Base-by-base conservation (phyloP, 2,888 invertebrate species). In the Ctenicera cuprea region DNA sequence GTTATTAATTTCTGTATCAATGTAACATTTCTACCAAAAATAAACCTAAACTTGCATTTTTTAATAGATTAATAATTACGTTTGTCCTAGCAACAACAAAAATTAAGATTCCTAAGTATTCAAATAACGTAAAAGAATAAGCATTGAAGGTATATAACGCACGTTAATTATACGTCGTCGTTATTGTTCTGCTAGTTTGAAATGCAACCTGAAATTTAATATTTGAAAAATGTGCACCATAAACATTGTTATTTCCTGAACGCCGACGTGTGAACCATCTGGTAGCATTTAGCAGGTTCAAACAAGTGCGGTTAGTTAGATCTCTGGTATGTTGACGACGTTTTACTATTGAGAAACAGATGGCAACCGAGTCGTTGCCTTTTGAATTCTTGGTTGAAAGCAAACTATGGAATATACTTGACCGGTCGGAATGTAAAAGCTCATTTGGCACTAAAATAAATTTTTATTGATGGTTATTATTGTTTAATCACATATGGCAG, bases 221-320 rank as follows among this genome's bases (percentile, higher is more conserved):
- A 62, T 62, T 62, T 62, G 43, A 62, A 62, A 62, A 62, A 62
- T 43, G 41, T 22, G 62, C 62, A 43, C 5, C 16, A 12, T 43
- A 43, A 62, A 45, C 62, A 26, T 26, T 48, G 20, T 33, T 48
- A 59, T 38, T n/a, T 22, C 57, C 4, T 57, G 0, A 11, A 26
- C 45, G n/a, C 16, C 12, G 30, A 14, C 11, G 7, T 26, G n/a
- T 26, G 16, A 22, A 69, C 69, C 69, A 69, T 69, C 69, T 69
- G 69, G 59, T 62, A 62, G 43, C 3, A n/a, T 8, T 26, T 14
- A 45, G 3, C 14, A 26, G 22, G 11, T n/a, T 62, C 45, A 62
- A 0, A 62, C 14, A n/a, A 4, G 0, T 4, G 14, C 7, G 30
- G 1, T 16, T 3, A 14, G 20, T 30, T 59, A 20, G 63, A 52